A percentile compares a stretch with the other conserved stretches of the same genome.
Conservation (phyloP, 2,113 vertebrate species). For the Corythornis madagascariensis region DNA sequence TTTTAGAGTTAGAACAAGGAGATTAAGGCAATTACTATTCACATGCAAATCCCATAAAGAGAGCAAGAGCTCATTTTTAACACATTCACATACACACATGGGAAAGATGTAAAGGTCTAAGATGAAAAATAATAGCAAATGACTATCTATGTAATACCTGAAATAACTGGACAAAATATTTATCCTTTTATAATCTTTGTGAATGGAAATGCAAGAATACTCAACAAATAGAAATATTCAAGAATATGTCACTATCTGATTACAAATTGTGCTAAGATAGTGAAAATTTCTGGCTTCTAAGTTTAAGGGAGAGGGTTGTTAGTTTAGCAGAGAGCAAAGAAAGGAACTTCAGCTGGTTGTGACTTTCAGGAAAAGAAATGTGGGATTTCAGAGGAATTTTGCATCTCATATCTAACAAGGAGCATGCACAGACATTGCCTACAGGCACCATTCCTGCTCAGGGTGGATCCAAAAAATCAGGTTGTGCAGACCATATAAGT, state of each 20-base stretch:
- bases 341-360: background rate
- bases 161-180: background rate
- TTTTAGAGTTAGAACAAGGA: background rate
- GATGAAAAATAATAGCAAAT: background rate
- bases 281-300: background rate
- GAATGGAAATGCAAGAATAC: background rate
- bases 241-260: background rate
- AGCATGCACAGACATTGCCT: background rate
- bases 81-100: background rate
- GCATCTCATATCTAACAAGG: fast-evolving
- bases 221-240: background rate
- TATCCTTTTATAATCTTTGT: background rate
- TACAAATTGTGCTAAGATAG: background rate
- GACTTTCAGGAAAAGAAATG: background rate
- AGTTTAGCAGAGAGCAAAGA: background rate
- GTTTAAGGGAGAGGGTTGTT: background rate
- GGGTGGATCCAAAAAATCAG: background rate
- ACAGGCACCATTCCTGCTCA: background rate
- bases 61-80: background rate
- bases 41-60: background rate
- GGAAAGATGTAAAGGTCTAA: background rate
- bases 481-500: background rate
- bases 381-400: background rate
- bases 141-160: background rate
- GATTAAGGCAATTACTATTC: background rate